Conservation (phyloP, 2,888 invertebrate species). For the Selenia dentaria region DNA sequence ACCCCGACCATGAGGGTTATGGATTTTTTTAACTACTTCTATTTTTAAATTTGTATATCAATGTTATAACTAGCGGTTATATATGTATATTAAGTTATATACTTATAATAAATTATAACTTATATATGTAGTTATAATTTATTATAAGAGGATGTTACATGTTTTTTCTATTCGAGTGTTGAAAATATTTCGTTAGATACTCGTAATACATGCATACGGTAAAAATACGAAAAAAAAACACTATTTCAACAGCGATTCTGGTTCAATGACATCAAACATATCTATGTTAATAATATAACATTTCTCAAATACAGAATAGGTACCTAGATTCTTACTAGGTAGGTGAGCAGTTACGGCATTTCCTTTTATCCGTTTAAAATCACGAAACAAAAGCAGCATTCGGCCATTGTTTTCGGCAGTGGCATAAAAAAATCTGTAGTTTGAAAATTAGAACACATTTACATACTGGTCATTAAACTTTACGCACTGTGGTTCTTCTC, state of each 20-base stretch:
- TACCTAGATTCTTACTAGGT: no score
- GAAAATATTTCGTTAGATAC: no score
- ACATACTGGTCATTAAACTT: constrained; percentile 45
- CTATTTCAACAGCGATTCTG: not conserved
- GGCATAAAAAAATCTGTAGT: constrained; percentile 30
- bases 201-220: no score
- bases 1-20: no score
- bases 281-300: not conserved
- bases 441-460: constrained; percentile 38
- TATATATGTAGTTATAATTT: no score
- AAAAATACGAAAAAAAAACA: not conserved
- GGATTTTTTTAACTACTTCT: no score
- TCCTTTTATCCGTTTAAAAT: not conserved
- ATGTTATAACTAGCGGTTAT: no score
- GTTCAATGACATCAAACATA: not conserved
- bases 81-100: no score
- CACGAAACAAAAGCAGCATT: not conserved
- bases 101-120: no score
- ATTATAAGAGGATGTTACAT: no score
- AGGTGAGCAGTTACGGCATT: not conserved
- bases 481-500: constrained; percentile 33
- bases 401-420: constrained; percentile 28
- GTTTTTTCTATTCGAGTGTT: no score
- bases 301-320: not conserved
- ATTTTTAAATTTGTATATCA: no score